Evolutionary conservation across 2,797 vertebrate genomes (phyloP).

Genomic region (Valencia hispanica): DNA sequence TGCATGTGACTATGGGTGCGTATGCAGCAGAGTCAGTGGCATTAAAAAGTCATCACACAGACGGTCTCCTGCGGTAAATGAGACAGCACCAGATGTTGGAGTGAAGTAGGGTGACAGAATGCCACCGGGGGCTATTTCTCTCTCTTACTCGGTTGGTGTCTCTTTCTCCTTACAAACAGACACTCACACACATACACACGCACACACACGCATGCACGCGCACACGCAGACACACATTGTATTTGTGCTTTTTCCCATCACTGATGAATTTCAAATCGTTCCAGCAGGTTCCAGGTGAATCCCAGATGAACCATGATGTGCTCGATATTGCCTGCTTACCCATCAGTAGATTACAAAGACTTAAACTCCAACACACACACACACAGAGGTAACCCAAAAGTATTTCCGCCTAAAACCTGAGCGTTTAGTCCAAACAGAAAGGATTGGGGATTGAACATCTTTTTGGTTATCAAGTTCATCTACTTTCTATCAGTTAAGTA

Average conservation of each 20-base stretch:
- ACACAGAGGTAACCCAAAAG: not conserved
- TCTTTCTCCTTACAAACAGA: constrained; percentile 16
- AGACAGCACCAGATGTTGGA: constrained; percentile 86
- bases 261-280: constrained; percentile 56
- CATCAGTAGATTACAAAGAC: constrained; percentile 48
- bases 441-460: not conserved
- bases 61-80: constrained; percentile 81
- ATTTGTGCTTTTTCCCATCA: constrained; percentile 44
- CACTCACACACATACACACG: constrained; percentile 12
- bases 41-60: constrained; percentile 85
- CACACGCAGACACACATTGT: constrained; percentile 16
- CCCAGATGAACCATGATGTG: constrained; percentile 52
- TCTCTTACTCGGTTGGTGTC: constrained; percentile 16
- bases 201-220: constrained; percentile 20
- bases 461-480: not conserved
- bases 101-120: constrained; percentile 73
- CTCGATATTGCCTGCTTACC: constrained; percentile 45
- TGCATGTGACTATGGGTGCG: constrained; percentile 27
- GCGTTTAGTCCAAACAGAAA: constrained; percentile 4
- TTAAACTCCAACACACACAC: constrained; percentile 28
- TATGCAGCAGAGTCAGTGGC: constrained; percentile 61
- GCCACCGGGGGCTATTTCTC: constrained; percentile 64
- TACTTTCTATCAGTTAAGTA: not conserved
- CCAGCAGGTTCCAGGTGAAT: constrained; percentile 56
- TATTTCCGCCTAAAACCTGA: constrained; percentile 1